Conservation (phyloP, 2,113 vertebrate species). For the Tachysurus fulvidraco region DNA sequence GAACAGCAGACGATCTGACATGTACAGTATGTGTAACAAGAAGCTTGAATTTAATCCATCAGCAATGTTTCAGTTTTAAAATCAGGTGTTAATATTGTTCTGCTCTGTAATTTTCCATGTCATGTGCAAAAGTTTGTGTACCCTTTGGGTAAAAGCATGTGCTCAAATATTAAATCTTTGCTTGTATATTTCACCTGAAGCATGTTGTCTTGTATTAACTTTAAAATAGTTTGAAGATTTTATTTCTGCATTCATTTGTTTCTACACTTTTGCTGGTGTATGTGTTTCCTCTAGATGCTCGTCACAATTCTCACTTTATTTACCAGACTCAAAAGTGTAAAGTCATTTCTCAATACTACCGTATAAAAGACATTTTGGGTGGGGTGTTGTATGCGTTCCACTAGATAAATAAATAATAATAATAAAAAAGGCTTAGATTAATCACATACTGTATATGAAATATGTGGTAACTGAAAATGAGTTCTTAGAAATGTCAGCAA, state of each 20-base stretch:
- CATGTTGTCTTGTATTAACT: not conserved
- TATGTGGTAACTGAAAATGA: not conserved
- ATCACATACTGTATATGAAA: not conserved
- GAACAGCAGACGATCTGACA: slow-evolving; percentile 36
- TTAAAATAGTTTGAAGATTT: not conserved
- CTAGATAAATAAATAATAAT: not conserved
- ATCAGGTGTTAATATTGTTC: not conserved
- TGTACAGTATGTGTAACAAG: not conserved
- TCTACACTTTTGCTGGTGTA: not conserved
- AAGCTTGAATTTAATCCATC: slow-evolving; percentile 7
- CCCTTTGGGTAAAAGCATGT: not conserved
- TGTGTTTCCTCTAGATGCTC: not conserved
- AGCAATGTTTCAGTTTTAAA: slow-evolving; percentile 10
- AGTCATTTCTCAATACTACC: not conserved
- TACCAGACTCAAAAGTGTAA: not conserved
- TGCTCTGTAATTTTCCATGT: not conserved
- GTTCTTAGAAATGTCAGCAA: not conserved
- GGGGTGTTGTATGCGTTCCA: not conserved
- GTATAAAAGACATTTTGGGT: not conserved
- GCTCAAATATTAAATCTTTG: not conserved
- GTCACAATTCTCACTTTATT: no score
- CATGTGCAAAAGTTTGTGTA: not conserved
- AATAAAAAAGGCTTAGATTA: no score
- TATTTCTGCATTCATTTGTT: not conserved
- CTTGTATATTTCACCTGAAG: not conserved